These are phyloP conservation scores for Brachionus plicatilis DNA, from an alignment of 1,140 invertebrate genomes.

Conservation along the genomic window DNA sequence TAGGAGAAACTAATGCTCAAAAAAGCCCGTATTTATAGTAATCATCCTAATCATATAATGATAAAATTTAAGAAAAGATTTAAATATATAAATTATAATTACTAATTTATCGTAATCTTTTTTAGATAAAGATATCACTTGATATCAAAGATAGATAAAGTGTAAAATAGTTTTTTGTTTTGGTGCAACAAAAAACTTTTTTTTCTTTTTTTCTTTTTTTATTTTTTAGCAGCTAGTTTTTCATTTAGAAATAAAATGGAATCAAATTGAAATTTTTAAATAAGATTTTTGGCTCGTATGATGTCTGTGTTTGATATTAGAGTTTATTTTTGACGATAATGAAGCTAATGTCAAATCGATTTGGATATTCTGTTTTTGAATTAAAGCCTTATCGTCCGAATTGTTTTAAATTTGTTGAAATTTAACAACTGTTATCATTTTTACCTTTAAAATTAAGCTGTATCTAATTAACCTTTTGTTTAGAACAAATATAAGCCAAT, in stretches of 20 bases:
- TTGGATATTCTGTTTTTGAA: neutral
- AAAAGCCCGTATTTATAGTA: slow-evolving; percentile 30
- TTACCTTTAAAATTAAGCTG: neutral
- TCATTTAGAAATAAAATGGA: neutral
- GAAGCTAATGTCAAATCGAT: neutral
- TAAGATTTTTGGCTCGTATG: neutral
- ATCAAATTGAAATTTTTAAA: neutral
- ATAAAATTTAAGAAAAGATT: slow-evolving; percentile 34
- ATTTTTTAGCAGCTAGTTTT: neutral
- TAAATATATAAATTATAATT: slow-evolving; percentile 40
- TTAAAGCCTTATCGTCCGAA: neutral
- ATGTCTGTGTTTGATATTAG: neutral
- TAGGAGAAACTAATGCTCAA: neutral
- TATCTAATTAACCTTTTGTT: neutral
- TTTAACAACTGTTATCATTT: slow-evolving; percentile 26
- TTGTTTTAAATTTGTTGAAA: neutral
- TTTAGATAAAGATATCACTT: slow-evolving; percentile 39
- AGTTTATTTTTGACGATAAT: neutral
- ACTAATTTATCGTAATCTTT: slow-evolving; percentile 39
- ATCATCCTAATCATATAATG: slow-evolving; percentile 35
- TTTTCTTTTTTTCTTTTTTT: neutral
- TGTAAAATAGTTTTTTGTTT: slow-evolving; percentile 12
- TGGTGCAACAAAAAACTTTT: neutral
- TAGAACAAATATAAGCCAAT: neutral
- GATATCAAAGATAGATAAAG: slow-evolving; percentile 39